These are phyloP conservation scores for Ctenochaetus hawaiiensis DNA, from an alignment of 2,797 vertebrate species.

Conservation along the genomic window DNA sequence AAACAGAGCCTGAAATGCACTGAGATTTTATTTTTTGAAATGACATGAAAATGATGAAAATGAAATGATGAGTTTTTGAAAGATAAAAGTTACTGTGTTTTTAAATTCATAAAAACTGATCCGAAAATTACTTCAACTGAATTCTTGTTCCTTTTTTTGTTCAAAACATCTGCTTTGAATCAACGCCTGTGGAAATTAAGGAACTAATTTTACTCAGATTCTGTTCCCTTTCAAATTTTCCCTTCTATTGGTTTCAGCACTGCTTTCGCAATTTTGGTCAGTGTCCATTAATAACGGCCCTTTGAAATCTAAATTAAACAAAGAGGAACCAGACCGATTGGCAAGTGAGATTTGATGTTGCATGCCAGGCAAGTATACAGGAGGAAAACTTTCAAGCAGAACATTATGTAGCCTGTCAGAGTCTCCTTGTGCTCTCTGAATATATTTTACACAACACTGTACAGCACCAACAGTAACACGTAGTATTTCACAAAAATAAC, in stretches of 20 bases:
- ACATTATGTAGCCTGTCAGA: conserved; percentile 21
- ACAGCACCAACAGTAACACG: conserved; percentile 26
- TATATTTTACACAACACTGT: conserved; percentile 30
- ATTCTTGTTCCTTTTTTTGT: conserved; percentile 38
- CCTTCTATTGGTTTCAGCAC: conserved; percentile 3
- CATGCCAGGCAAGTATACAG: background rate
- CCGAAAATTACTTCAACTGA: background rate
- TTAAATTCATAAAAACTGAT: too few relatives aligned
- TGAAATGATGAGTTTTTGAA: too few relatives aligned
- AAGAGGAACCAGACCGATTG: too few relatives aligned
- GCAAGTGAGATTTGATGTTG: too few relatives aligned
- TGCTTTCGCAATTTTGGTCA: background rate
- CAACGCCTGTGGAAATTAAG: conserved; percentile 4
- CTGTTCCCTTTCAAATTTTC: background rate
- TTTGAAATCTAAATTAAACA: too few relatives aligned
- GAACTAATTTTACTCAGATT: conserved; percentile 10
- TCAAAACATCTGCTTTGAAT: conserved; percentile 57
- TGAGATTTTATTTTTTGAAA: too few relatives aligned
- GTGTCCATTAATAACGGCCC: too few relatives aligned
- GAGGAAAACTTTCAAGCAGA: conserved; percentile 10
- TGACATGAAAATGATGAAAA: too few relatives aligned
- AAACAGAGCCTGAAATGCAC: too few relatives aligned
- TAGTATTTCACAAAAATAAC: conserved; percentile 69
- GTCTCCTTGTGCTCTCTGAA: conserved; percentile 29
- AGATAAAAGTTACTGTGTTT: too few relatives aligned